These are phyloP conservation scores for Hyles euphorbiae DNA, from an alignment of 1,140 invertebrate genomes.

Conservation along the genomic window DNA sequence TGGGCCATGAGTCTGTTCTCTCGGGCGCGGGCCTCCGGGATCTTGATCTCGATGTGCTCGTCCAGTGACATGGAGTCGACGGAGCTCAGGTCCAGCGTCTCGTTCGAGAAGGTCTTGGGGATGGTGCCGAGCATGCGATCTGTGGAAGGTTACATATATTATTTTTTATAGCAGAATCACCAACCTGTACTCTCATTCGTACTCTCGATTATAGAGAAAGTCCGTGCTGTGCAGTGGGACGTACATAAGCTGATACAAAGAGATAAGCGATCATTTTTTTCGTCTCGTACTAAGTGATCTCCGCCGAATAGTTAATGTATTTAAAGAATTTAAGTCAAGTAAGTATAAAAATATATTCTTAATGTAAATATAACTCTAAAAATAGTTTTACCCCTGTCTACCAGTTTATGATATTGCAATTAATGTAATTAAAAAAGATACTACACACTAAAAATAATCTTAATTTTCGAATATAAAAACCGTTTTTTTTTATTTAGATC, in stretches of 20 bases:
- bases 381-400: too few species aligned
- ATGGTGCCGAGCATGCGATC: conserved; percentile 69
- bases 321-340: not conserved
- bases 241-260: too few species aligned
- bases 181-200: too few species aligned
- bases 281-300: not conserved
- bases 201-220: too few species aligned
- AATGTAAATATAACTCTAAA: too few species aligned
- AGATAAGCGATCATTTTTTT: not conserved
- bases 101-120: conserved; percentile 71
- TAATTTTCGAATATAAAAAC: not conserved
- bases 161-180: too few species aligned
- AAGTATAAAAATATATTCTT: not conserved
- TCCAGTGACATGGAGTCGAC: conserved; percentile 73
- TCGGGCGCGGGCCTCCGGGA: conserved; percentile 64
- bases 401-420: not conserved
- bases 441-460: not conserved
- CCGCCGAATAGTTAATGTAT: not conserved
- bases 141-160: conserved; percentile 30
- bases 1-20: conserved; percentile 70
- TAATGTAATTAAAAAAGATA: not conserved
- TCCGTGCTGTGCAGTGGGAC: too few species aligned
- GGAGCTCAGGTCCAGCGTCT: conserved; percentile 71
- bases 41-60: conserved; percentile 73
- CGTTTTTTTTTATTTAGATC: not conserved